Base-by-base conservation (phyloP, 2,113 vertebrate species). In the Rana temporaria region DNA sequence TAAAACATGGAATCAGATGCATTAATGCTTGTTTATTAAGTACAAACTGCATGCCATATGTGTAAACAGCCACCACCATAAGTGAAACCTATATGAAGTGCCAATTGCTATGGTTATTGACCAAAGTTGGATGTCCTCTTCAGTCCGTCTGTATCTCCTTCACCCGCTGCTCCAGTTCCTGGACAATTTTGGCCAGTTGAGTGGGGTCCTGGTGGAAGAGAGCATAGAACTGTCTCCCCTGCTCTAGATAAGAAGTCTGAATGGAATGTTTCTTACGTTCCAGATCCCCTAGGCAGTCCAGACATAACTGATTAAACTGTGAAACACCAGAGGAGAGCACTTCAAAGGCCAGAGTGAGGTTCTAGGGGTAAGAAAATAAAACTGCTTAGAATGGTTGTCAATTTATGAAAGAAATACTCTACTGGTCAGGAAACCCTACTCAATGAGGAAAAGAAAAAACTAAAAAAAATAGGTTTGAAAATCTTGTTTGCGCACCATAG, bases 261-360 rank as follows among this genome's bases (percentile, higher is more conserved):
- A 68, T 56, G 20, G 26, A 57, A 70, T 82, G 63, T 70, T 79
- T 78, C 70, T 17, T 85, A 60, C 69, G 83, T 56, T 85, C 85
- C 78, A 74, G 78, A 32, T 75, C 78, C 82, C 89, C 30, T 1
- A 89, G 85, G 87, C 87, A 90, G 86, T 90, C 87, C 87, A 86
- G 86, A 84, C 89, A 85, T 86, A 88, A 87, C 86, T 85, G 73
- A 84, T 82, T 84, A 70, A 86, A 82, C 76, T 65, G 71, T 20
- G 65, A 57, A 71, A 85, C 52, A 30, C 1, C 26, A n/a, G 70
- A 26, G 11, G 79, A 77, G 68, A 86, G 84, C 56, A 57, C 48
- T 71, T 55, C 57, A 8, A 84, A 69, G 62, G 84, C 72, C 59
- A 75, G 66, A 17, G 79, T 79, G 53, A 85, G 59, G 14, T 7